These are phyloP conservation scores for Sinocyclocheilus anshuiensis DNA, from an alignment of 2,113 vertebrate genomes.

Conservation along the genomic window DNA sequence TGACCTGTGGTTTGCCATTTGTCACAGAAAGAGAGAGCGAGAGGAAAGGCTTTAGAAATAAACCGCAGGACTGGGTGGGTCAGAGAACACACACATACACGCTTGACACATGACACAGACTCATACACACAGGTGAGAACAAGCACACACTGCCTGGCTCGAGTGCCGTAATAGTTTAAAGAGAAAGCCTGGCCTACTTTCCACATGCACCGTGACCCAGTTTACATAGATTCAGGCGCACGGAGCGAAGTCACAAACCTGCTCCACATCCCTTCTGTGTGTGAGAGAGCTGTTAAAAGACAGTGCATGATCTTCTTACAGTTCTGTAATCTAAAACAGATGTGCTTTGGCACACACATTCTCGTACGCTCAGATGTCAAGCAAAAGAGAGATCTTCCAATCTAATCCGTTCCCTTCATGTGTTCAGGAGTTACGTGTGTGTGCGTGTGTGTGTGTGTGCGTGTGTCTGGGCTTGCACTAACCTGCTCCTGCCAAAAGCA, in stretches of 20 bases:
- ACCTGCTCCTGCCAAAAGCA: slow-evolving; percentile 53
- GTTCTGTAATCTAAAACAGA: slow-evolving; percentile 40
- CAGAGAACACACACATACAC: slow-evolving; percentile 30
- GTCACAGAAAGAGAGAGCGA: slow-evolving; percentile 22
- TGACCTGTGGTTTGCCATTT: slow-evolving; percentile 29
- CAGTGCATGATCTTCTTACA: slow-evolving; percentile 26
- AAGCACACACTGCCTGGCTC: neutral
- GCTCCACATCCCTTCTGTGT: slow-evolving; percentile 31
- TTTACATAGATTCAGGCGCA: slow-evolving; percentile 18
- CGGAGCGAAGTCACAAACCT: slow-evolving; percentile 25
- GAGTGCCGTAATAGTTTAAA: slow-evolving; percentile 5
- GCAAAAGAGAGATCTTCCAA: slow-evolving; percentile 28
- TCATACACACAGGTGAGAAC: slow-evolving; percentile 47
- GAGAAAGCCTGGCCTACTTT: slow-evolving; percentile 46
- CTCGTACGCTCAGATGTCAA: slow-evolving; percentile 17
- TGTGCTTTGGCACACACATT: slow-evolving; percentile 13
- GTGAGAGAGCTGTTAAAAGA: slow-evolving; percentile 36
- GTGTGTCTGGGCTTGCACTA: slow-evolving; percentile 56
- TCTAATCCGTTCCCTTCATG: slow-evolving; percentile 35
- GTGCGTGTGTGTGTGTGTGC: slow-evolving; percentile 32
- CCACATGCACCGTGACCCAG: slow-evolving; percentile 8
- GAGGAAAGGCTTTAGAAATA: slow-evolving; percentile 30
- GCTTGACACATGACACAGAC: slow-evolving; percentile 31
- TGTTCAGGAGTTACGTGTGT: slow-evolving; percentile 14
- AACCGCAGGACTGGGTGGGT: slow-evolving; percentile 31